Evolutionary conservation across 2,888 invertebrate genomes (phyloP), one percentile per base, ranked within the genome.

Genomic region (Drosophila falleni): DNA sequence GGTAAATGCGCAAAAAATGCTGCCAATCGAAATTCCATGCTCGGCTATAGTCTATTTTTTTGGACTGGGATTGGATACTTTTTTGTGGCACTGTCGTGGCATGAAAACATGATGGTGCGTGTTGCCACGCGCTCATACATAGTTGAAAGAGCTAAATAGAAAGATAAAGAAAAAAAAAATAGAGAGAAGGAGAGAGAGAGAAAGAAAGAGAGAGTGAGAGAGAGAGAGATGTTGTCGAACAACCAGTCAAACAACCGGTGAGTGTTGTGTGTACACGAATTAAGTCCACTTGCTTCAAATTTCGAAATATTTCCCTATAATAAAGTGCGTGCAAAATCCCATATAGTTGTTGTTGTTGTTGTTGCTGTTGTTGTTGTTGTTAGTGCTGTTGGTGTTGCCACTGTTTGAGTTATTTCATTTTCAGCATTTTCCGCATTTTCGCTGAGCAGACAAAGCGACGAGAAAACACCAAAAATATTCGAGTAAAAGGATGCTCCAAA

Each of bases 1-100:
- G 89, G 85, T 89, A 87, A 86, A 82, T 88, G 88, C 89, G 87
- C 77, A 89, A 85, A 85, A 89, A 89, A 23, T 75, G 82, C 67
- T 71, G 76, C 65, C 85, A 88, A 85, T 82, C 86, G 88, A 89
- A 84, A 84, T 84, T 74, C 69, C 71, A 73, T 61, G 75, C 54
- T 54, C 39, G 46, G 47, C 75, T 19, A 58, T 53, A 46, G 50
- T 35, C 44, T 16, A 54, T 59, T 62, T 41, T 37, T 47, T 42
- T 39, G 13, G 35, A 49, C 41, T 58, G 26, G 15, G 19, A 19
- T 9, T 39, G 53, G 10, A 11, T 33, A 56, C 35, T 37, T 65
- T 63, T 62, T 54, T 54, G 42, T 31, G 53, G 46, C 31, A 31
- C 29, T 49, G 55, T 31, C 19, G 53, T 60, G 58, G 71, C 49